Conservation (phyloP, 2,888 invertebrate species). For the Drosophila mimetica region DNA sequence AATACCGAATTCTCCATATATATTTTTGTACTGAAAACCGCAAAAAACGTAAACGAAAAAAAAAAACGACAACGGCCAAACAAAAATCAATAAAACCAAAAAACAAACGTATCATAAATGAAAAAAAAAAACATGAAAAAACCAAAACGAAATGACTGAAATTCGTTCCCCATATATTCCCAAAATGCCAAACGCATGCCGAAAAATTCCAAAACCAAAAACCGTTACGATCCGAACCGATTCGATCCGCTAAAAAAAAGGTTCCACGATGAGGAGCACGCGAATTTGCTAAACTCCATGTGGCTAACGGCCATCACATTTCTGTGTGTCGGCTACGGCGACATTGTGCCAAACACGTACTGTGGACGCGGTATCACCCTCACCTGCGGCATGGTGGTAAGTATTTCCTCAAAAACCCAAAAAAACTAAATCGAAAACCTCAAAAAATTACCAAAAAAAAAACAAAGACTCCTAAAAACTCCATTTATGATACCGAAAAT, state of each 20-base stretch:
- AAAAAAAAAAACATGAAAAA: slow-evolving; percentile 25
- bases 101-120: slow-evolving; percentile 38
- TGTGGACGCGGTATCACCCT: slow-evolving; percentile 99
- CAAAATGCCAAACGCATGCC: slow-evolving; percentile 28
- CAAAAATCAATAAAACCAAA: slow-evolving; percentile 20
- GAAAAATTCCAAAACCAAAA: slow-evolving; percentile 25
- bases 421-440: slow-evolving; percentile 12
- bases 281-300: slow-evolving; percentile 99
- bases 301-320: slow-evolving; percentile 99
- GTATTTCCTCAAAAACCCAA: slow-evolving; percentile 84
- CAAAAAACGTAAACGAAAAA: slow-evolving; percentile 17
- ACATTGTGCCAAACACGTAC: slow-evolving; percentile 99
- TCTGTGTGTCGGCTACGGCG: slow-evolving; percentile 99
- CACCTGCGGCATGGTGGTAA: slow-evolving; percentile 99
- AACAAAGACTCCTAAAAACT: slow-evolving; percentile 21
- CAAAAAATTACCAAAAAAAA: slow-evolving; percentile 10
- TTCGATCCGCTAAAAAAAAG: slow-evolving; percentile 86
- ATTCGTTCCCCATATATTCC: slow-evolving; percentile 21
- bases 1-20: slow-evolving; percentile 28
- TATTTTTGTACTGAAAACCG: slow-evolving; percentile 44
- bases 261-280: slow-evolving; percentile 99
- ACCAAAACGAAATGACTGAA: slow-evolving; percentile 23
- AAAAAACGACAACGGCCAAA: slow-evolving; percentile 21
- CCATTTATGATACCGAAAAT: slow-evolving; percentile 43
- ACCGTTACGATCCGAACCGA: slow-evolving; percentile 9